phyloP scores from a whole-genome alignment of 2,888 invertebrate genomes.

The Habroteleia sp. region DNA sequence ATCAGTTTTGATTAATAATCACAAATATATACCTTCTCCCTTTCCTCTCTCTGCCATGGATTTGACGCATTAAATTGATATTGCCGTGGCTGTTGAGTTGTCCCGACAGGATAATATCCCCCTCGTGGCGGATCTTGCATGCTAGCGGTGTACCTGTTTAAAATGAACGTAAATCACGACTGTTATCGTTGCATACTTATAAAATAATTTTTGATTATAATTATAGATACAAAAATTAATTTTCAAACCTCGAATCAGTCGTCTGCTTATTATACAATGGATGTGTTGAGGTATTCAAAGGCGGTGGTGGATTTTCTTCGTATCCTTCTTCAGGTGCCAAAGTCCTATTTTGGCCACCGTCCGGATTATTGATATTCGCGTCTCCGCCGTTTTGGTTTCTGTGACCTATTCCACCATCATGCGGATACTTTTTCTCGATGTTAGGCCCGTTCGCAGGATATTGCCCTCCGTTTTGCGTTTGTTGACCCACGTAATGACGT shows the following conservation, averaged over 20 bases:
- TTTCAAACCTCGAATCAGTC: constrained; percentile 74
- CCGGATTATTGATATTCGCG: constrained; percentile 60
- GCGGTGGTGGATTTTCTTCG: constrained; percentile 83
- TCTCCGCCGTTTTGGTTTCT: constrained; percentile 69
- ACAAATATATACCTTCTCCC: constrained; percentile 91
- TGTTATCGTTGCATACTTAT: too few relatives aligned
- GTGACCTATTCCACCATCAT: constrained; percentile 63
- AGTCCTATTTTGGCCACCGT: constrained; percentile 77
- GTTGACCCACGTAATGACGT: constrained; percentile 59
- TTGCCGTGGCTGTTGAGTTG: constrained; percentile 80
- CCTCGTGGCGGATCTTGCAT: constrained; percentile 88
- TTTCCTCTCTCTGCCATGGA: constrained; percentile 97
- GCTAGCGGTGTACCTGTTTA: constrained; percentile 85
- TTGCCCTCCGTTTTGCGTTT: constrained; percentile 61
- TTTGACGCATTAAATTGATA: constrained; percentile 83
- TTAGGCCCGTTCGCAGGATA: constrained; percentile 69
- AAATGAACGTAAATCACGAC: too few relatives aligned
- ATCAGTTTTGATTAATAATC: too few relatives aligned
- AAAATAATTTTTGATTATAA: too few relatives aligned
- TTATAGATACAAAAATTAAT: too few relatives aligned
- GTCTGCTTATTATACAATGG: constrained; percentile 83
- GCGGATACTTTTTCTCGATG: constrained; percentile 69
- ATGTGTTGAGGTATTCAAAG: constrained; percentile 87
- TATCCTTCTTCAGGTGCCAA: constrained; percentile 78
- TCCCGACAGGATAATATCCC: constrained; percentile 84